Evolutionary conservation across 2,888 invertebrate genomes (phyloP), one percentile per base, ranked within the genome.

Genomic region (Gnatocerus cornutus): DNA sequence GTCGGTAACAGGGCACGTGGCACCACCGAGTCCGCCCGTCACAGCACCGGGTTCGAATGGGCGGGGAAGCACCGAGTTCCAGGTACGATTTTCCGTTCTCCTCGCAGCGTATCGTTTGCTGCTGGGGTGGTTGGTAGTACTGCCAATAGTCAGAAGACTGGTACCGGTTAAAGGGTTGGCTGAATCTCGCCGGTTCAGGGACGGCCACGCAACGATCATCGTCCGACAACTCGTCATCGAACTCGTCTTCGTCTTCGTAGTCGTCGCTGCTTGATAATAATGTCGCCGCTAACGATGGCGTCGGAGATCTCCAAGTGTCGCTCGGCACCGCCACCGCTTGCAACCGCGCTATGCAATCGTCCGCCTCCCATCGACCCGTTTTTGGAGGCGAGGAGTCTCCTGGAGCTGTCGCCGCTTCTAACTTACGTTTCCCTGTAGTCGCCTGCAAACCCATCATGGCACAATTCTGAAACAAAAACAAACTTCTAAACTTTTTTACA

Each of bases 71-170:
- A 79, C 95, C 95, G 73, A 95, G 87, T 86, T 95, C 95, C 82
- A 95, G 87, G 87, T 95, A 95, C 75, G 93, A 94, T 86, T 95
- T 95, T 80, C 95, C 95, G 85, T 95, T 95, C 85, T 95, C 95
- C 78, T 95, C 95, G 77, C 92, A 90, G 73, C 94, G 90, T 83
- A 95, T 95, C 81, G 95, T 95, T 84, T 93, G 93, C 70, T 83
- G 83, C 71, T 83, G 83, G 58, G 87, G 87, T 2, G 87, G 87
- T 74, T 87, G 87, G 80, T 88, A 87, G 79, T 85, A 84, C 78
- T 88, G 84, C 84, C 84, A 85, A 70, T 84, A 84, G 69, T 84
- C 84, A 55, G 74, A 76, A 41, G 82, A 80, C 29, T 86, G 85
- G 71, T 86, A 86, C 64, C 86, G 64, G 39, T 52, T 58, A 64